These are phyloP conservation scores for Zosterops hypoxanthus DNA, from an alignment of 2,113 vertebrate genomes.

Conservation along the genomic window DNA sequence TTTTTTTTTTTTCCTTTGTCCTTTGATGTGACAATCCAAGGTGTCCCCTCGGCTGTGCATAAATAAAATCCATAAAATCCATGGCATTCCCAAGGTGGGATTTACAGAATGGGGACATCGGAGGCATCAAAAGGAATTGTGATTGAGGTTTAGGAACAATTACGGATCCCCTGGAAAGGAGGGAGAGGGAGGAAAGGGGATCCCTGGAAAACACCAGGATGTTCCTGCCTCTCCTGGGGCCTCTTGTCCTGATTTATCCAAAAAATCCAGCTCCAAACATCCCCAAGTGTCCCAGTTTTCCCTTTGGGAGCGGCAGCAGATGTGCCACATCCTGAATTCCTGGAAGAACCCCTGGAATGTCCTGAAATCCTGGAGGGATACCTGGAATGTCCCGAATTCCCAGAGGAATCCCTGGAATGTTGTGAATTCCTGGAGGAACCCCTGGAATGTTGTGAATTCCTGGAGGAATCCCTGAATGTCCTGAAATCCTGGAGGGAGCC, in stretches of 20 bases:
- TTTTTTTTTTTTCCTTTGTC: background rate
- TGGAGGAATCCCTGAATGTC: background rate
- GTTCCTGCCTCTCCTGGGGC: background rate
- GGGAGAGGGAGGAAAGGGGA: background rate
- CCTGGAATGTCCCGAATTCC: too few species aligned
- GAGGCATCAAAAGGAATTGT: conserved; percentile 16
- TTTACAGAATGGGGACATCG: background rate
- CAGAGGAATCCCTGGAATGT: too few species aligned
- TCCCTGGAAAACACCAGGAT: fast-evolving
- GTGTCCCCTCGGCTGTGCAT: background rate
- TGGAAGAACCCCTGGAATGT: background rate
- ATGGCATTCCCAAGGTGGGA: background rate
- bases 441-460: background rate
- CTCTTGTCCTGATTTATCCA: background rate
- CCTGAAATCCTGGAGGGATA: background rate
- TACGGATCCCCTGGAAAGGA: background rate
- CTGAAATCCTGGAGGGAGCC: background rate
- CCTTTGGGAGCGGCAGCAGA: background rate
- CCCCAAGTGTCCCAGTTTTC: background rate
- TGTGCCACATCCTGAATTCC: background rate
- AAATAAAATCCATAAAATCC: conserved; percentile 14
- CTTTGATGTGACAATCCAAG: conserved; percentile 23
- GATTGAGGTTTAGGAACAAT: conserved; percentile 16
- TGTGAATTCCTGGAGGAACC: too few species aligned
- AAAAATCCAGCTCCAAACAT: background rate